These are phyloP conservation scores for Nasonia giraulti DNA, from an alignment of 1,140 invertebrate genomes.

Conservation along the genomic window DNA sequence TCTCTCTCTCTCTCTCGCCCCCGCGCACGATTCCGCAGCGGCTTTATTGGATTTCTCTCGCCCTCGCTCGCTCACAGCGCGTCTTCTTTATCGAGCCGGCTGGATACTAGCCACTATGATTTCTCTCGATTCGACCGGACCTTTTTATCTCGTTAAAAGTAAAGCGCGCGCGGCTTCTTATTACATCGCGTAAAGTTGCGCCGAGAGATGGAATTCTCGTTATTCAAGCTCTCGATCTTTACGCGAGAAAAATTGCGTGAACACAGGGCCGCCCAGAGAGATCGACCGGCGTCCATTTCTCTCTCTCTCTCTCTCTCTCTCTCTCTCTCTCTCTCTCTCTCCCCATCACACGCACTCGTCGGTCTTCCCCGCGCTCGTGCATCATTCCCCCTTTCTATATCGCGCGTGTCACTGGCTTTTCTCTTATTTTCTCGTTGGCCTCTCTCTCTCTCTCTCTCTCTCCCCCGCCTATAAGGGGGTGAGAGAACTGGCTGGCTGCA, in stretches of 20 bases:
- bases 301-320: background rate
- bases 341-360: background rate
- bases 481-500: slow-evolving; percentile 30
- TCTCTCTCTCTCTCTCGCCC: slow-evolving; percentile 53
- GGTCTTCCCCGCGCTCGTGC: slow-evolving; percentile 17
- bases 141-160: slow-evolving; percentile 36
- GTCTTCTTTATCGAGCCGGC: slow-evolving; percentile 49
- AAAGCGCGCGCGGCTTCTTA: background rate
- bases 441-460: background rate
- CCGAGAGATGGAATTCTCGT: background rate
- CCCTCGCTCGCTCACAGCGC: slow-evolving; percentile 49
- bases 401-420: slow-evolving; percentile 10
- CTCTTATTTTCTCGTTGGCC: slow-evolving; percentile 26
- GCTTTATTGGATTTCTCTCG: slow-evolving; percentile 43
- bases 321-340: slow-evolving; percentile 9
- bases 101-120: slow-evolving; percentile 47
- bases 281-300: background rate
- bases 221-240: background rate
- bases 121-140: slow-evolving; percentile 44
- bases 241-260: background rate
- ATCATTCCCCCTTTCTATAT: slow-evolving; percentile 39
- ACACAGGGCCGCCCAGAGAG: background rate
- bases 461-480: background rate
- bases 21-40: slow-evolving; percentile 23
- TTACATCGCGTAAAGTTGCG: background rate